These are phyloP conservation scores for Pantala flavescens DNA, from an alignment of 1,140 invertebrate species.

Conservation along the genomic window DNA sequence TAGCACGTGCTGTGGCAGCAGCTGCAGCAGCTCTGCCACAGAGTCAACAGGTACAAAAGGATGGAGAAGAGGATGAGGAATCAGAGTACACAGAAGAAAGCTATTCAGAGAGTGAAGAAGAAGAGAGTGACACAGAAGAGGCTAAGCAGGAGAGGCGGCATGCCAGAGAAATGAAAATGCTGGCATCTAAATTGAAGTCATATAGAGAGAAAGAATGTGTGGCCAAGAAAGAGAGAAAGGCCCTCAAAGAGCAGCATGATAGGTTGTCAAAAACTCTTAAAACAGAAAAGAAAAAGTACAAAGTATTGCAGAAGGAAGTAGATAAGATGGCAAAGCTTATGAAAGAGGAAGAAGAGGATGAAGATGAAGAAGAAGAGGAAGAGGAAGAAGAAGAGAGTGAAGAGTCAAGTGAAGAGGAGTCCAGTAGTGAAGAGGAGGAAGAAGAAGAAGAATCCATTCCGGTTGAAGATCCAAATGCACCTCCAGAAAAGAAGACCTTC, in stretches of 20 bases:
- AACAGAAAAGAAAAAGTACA: constrained; percentile 33
- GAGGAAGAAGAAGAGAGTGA: constrained; percentile 55
- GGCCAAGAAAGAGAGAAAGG: constrained; percentile 64
- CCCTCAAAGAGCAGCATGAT: constrained; percentile 65
- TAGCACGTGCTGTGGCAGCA: constrained; percentile 20
- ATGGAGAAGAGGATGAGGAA: constrained; percentile 59
- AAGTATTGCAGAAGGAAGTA: constrained; percentile 68
- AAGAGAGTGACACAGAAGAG: constrained; percentile 58
- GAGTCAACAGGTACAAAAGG: constrained; percentile 33
- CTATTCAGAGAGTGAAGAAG: constrained; percentile 32
- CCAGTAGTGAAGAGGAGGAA: constrained; percentile 47
- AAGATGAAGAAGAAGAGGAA: constrained; percentile 42
- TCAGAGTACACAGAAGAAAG: constrained; percentile 9
- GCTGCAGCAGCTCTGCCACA: constrained; percentile 24
- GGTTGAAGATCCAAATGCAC: constrained; percentile 38
- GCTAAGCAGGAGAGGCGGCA: constrained; percentile 47
- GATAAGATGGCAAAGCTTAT: constrained; percentile 74
- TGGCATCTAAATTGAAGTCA: constrained; percentile 64
- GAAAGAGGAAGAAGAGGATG: constrained; percentile 61
- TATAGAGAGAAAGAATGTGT: constrained; percentile 54
- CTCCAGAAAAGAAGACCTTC: constrained; percentile 9
- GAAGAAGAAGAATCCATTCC: constrained; percentile 47
- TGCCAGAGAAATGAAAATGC: constrained; percentile 59
- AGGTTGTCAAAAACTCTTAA: constrained; percentile 64
- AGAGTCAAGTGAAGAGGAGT: constrained; percentile 43